These are phyloP conservation scores for Andrena dorsata DNA, from an alignment of 2,888 invertebrate species.

Conservation along the genomic window DNA sequence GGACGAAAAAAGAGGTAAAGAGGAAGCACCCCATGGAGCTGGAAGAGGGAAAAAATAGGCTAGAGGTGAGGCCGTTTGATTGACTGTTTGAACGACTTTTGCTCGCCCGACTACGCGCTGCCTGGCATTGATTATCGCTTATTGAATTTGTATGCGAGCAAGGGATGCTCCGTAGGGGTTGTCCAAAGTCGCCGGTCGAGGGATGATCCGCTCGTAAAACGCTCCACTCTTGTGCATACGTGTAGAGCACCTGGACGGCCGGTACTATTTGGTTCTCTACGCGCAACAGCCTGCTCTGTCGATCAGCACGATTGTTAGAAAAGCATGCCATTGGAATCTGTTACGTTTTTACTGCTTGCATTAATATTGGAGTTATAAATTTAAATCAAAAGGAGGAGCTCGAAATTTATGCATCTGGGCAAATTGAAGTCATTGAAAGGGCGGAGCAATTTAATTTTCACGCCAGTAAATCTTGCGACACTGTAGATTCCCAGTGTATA, in stretches of 20 bases:
- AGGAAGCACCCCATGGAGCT: constrained; percentile 45
- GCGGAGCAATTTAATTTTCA: too few species aligned
- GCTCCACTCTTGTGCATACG: constrained; percentile 62
- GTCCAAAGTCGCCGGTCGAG: constrained; percentile 73
- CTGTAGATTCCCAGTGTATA: too few species aligned
- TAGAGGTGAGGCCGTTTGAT: constrained; percentile 79
- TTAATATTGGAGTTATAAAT: background rate
- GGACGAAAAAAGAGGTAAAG: constrained; percentile 62
- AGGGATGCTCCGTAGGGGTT: constrained; percentile 68
- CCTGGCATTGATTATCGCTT: constrained; percentile 84
- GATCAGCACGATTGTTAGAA: background rate
- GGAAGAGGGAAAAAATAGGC: constrained; percentile 63
- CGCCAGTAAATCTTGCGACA: too few species aligned
- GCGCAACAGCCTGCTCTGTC: background rate
- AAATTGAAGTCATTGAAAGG: background rate
- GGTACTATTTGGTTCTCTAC: constrained; percentile 35
- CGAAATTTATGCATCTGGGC: background rate
- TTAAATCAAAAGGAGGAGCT: background rate
- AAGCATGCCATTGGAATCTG: background rate
- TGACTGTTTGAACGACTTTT: constrained; percentile 85
- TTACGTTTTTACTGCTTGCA: background rate
- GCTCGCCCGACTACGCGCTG: constrained; percentile 77
- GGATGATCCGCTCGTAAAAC: constrained; percentile 65
- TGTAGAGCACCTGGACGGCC: constrained; percentile 25
- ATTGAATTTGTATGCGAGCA: constrained; percentile 82